These are phyloP conservation scores for Hassar affinis DNA, from an alignment of 2,113 vertebrate genomes.

Conservation along the genomic window DNA sequence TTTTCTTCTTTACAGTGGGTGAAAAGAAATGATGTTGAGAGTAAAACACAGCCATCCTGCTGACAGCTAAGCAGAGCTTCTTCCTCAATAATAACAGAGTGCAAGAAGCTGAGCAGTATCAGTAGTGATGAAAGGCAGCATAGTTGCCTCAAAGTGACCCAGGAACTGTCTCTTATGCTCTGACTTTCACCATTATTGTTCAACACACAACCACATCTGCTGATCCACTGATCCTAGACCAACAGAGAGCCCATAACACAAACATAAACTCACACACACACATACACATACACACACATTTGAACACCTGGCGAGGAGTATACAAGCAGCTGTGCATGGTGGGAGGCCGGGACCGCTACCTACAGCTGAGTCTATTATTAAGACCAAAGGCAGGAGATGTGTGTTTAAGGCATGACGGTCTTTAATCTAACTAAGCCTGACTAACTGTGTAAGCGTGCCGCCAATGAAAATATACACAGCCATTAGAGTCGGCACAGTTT, in stretches of 20 bases:
- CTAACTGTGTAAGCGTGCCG: slow-evolving; percentile 21
- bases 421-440: slow-evolving; percentile 50
- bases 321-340: slow-evolving; percentile 42
- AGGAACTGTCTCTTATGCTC: neutral
- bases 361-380: slow-evolving; percentile 55
- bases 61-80: slow-evolving; percentile 12
- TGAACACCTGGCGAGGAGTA: slow-evolving; percentile 44
- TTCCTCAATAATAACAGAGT: neutral
- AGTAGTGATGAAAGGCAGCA: neutral
- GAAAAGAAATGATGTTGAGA: slow-evolving; percentile 22
- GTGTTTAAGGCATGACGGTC: slow-evolving; percentile 36
- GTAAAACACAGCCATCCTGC: neutral
- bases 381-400: slow-evolving; percentile 44
- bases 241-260: neutral
- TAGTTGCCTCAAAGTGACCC: neutral
- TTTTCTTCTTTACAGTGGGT: neutral
- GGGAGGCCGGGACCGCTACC: slow-evolving; percentile 40
- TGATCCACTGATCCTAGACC: slow-evolving; percentile 5
- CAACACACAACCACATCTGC: neutral
- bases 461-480: slow-evolving; percentile 39
- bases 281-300: neutral
- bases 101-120: neutral
- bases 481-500: neutral
- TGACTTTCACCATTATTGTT: neutral
- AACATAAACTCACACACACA: neutral